These are phyloP conservation scores for Candoia aspera DNA, from an alignment of 2,113 vertebrate species.

Conservation along the genomic window DNA sequence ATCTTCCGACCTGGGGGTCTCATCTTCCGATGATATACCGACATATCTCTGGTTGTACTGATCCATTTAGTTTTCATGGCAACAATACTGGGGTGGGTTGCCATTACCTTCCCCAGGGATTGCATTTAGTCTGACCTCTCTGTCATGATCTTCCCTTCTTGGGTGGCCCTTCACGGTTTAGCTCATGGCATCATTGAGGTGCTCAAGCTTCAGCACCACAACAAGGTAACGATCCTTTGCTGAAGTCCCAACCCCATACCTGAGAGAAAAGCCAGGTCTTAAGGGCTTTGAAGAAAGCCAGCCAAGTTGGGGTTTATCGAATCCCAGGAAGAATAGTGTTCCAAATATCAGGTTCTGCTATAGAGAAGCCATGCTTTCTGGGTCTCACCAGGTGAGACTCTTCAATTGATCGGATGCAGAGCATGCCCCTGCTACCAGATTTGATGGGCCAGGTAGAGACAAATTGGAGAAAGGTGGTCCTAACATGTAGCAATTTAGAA, in stretches of 20 bases:
- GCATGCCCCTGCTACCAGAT: not conserved
- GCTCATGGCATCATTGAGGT: too few relatives aligned
- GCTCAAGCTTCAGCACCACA: too few relatives aligned
- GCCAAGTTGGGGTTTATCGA: not conserved
- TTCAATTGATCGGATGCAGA: not conserved
- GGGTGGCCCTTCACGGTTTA: too few relatives aligned
- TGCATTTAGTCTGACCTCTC: too few relatives aligned
- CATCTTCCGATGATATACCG: too few relatives aligned
- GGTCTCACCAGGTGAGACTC: not conserved
- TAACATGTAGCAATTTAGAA: not conserved
- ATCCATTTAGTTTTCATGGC: too few relatives aligned
- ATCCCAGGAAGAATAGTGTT: not conserved
- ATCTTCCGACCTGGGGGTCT: too few relatives aligned
- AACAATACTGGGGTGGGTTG: too few relatives aligned
- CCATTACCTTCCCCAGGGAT: too few relatives aligned
- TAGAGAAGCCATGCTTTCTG: not conserved
- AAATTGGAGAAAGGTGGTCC: not conserved
- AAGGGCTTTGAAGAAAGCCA: not conserved
- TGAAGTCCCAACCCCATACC: not conserved
- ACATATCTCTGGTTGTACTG: too few relatives aligned
- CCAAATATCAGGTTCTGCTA: not conserved
- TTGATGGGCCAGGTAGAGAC: not conserved
- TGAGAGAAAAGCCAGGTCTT: not conserved
- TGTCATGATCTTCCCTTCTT: too few relatives aligned
- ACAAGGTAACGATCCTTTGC: too few relatives aligned